Base-by-base conservation (phyloP, 2,797 vertebrate genomes). In the Pseudochaenichthys georgianus region DNA sequence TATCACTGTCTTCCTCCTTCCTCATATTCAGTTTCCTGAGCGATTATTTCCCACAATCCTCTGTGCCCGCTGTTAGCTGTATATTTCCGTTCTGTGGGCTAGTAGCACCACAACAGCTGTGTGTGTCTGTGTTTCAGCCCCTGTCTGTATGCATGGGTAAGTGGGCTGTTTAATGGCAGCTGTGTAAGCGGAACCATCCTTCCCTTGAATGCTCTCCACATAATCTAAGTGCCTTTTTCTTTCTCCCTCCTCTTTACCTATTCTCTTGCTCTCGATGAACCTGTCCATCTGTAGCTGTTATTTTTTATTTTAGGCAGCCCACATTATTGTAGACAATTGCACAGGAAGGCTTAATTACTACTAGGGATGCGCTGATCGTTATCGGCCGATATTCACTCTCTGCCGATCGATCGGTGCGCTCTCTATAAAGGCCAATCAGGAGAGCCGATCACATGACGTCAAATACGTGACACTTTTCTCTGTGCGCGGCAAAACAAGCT, bases 11-110 rank as follows among this genome's bases (percentile, higher is more conserved):
- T 57, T 71, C 41, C 51, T 67, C 23, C 23, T 28, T 60, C 53
- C 21, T 69, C 12, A 1, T 54, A 7, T 60, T 77, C 43, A 55
- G 57, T 77, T 77, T 87, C 51, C 62, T 13, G 34, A 82, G 59
- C 12, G 16, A 84, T 78, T 81, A 82, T 78, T 81, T 81, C 86
- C 77, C 84, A 85, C 66, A 86, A 78, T 84, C 65, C 77, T 58
- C 62, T 70, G 21, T 81, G 64, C 23, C 52, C 43, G 15, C 61
- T 78, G 55, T 81, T 68, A 71, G 57, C 63, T 65, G 48, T 72
- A 2, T 34, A 17, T 75, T 86, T 88, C 75, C 17, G 19, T 41
- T 82, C 13, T 77, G 68, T 80, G 73, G 73, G 54, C 38, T 23
- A 69, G 19, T 34, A 42, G 50, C 57, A 73, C 60, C 41, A 74